Base-by-base conservation (phyloP, 2,888 invertebrate species). In the Coelopa pilipes region DNA sequence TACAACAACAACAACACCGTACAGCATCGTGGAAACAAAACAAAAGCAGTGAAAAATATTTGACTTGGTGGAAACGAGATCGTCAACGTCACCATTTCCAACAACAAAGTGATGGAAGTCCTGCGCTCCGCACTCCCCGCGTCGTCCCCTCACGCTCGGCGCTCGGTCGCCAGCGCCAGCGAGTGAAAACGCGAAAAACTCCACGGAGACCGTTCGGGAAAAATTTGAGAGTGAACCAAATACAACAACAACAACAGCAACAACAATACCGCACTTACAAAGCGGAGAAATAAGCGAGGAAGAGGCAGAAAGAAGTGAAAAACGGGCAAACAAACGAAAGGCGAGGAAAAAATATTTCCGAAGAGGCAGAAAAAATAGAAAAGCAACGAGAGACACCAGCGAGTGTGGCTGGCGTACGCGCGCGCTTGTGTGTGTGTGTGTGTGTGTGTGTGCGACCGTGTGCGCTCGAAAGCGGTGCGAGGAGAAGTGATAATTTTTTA, bases 401-500 rank as follows among this genome's bases (percentile, higher is more conserved):
- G n/a, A 57, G 7, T 17, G 47, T 46, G 17, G 19, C 57, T 57
- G 9, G 19, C 49, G 15, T 49, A 49, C 13, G 17, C n/a, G n/a
- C n/a, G n/a, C 13, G 34, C 50, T 12, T 21, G 21, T 66, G 17
- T 24, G 34, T 24, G 46, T 46, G 12, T 46, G 55, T 55, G 34
- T 34, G 34, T 34, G n/a, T 45, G 50, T 21, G 68, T 12, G 19
- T n/a, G 53, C 15, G 17, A n/a, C 47, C 19, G 53, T 68, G 17
- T 55, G 46, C 13, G 19, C n/a, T n/a, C n/a, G n/a, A n/a, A 46
- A 57, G n/a, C 46, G 21, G 15, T 55, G 49, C 19, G 12, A 63
- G 19, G 17, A 73, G 74, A 72, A 57, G 67, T 74, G 74, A 71
- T 75, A 62, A 74, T 80, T 78, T 78, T 80, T 79, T 79, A 74